phyloP scores from a whole-genome alignment of 2,888 invertebrate genomes.

The Aethes cnicana region DNA sequence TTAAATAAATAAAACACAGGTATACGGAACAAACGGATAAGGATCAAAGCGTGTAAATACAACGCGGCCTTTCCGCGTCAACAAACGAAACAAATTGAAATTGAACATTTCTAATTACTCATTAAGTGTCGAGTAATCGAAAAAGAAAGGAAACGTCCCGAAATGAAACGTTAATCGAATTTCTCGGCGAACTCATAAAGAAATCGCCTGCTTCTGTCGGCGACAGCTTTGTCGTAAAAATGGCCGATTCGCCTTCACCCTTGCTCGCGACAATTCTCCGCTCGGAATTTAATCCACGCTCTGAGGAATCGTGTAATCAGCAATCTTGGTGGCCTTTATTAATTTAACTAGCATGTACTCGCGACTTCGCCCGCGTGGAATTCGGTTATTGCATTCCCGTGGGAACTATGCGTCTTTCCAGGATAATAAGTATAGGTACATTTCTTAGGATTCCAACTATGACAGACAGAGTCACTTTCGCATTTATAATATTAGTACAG shows the following conservation, averaged over 20 bases:
- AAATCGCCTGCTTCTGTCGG: constrained; percentile 53
- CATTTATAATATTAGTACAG: too few species aligned
- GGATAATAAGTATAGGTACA: too few species aligned
- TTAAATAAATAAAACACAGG: too few species aligned
- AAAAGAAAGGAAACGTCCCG: constrained; percentile 34
- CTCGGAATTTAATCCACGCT: constrained; percentile 19
- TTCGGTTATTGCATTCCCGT: too few species aligned
- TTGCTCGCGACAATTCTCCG: constrained; percentile 47
- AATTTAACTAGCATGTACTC: too few species aligned
- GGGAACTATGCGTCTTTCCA: too few species aligned
- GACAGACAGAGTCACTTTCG: too few species aligned
- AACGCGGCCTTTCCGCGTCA: constrained; percentile 16
- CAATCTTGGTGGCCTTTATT: too few species aligned
- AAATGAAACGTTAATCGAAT: constrained; percentile 64
- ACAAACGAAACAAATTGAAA: constrained; percentile 24
- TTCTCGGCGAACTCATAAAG: constrained; percentile 65
- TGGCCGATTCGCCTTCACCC: constrained; percentile 48
- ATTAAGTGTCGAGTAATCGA: constrained; percentile 35
- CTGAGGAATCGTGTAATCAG: constrained; percentile 9
- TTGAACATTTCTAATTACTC: constrained; percentile 39
- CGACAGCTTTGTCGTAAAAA: constrained; percentile 58
- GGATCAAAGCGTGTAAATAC: constrained; percentile 23
- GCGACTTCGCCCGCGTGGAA: too few species aligned
- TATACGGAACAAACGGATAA: constrained; percentile 25
- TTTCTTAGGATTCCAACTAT: too few species aligned